These are phyloP conservation scores for Netelia fuscicornis DNA, from an alignment of 2,888 invertebrate genomes.

Conservation along the genomic window DNA sequence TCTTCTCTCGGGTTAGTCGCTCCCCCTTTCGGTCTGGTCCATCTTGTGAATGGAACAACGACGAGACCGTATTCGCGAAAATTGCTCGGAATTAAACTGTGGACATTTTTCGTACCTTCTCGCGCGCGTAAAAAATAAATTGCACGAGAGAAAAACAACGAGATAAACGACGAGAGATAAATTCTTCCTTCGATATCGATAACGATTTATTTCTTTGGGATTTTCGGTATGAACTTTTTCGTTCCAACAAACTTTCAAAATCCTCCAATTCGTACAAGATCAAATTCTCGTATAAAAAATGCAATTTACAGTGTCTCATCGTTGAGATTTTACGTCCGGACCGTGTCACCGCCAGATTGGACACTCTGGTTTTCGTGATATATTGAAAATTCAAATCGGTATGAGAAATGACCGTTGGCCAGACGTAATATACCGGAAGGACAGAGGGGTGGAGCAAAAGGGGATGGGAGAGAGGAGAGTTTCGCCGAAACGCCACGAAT, in stretches of 20 bases:
- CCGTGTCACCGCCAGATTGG: background rate
- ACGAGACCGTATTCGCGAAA: background rate
- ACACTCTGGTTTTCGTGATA: conserved; percentile 24
- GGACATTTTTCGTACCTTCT: too few relatives aligned
- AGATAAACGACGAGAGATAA: background rate
- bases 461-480: background rate
- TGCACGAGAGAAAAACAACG: too few relatives aligned
- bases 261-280: background rate
- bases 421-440: background rate
- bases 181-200: background rate
- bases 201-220: too few relatives aligned
- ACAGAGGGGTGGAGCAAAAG: background rate
- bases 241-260: background rate
- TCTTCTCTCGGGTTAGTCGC: background rate
- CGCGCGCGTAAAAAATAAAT: too few relatives aligned
- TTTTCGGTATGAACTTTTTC: background rate
- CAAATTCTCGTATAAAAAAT: background rate
- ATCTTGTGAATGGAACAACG: background rate
- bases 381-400: conserved; percentile 55
- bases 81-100: too few relatives aligned
- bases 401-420: conserved; percentile 13
- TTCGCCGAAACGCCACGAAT: conserved; percentile 43
- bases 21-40: background rate
- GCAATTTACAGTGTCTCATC: background rate
- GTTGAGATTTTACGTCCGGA: background rate